Percentiles rank a stretch among this genome's conserved stretches.
Conservation (phyloP, 2,113 vertebrate genomes). For the Eulemur rufifrons region DNA sequence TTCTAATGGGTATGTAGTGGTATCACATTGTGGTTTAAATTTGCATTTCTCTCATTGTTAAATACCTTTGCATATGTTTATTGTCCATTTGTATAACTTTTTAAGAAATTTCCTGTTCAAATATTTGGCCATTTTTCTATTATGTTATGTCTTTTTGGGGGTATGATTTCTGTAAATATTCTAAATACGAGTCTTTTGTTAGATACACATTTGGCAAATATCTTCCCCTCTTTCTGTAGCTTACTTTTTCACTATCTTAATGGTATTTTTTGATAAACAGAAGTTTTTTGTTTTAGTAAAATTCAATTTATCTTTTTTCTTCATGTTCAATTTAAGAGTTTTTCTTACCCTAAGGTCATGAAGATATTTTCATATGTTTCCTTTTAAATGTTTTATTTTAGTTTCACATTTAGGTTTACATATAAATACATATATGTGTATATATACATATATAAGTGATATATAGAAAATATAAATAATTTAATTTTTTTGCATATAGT, state of each 20-base stretch:
- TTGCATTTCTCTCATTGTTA: background rate
- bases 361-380: background rate
- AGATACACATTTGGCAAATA: background rate
- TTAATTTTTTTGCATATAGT: background rate
- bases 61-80: background rate
- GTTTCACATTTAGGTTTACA: background rate
- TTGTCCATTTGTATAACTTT: background rate
- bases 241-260: background rate
- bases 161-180: background rate
- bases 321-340: constrained; percentile 20
- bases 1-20: background rate
- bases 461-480: background rate
- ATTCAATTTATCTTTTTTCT: constrained; percentile 17
- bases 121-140: background rate
- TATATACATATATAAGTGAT: background rate
- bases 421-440: background rate
- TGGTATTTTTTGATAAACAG: background rate
- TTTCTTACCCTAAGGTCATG: background rate
- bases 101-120: background rate
- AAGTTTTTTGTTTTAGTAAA: constrained; percentile 25
- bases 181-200: background rate
- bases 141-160: background rate
- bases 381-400: constrained; percentile 36
- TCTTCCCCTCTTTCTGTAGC: background rate
- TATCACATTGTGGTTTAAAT: background rate